Evolutionary conservation across 2,888 invertebrate genomes (phyloP).

Genomic region (Aphodius sticticus): DNA sequence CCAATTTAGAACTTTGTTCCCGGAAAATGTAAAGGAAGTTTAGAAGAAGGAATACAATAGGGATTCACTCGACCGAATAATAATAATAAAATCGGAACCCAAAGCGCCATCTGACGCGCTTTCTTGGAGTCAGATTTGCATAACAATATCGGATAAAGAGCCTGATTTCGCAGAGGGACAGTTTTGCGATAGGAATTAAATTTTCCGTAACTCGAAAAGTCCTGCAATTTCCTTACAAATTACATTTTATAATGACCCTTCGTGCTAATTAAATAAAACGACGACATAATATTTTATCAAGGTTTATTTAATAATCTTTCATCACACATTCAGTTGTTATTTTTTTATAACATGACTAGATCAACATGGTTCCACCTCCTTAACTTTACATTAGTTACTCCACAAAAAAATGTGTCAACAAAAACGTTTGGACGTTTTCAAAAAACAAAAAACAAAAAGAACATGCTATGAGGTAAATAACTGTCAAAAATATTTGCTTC

Average conservation of each 20-base stretch:
- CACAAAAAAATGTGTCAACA: conserved; percentile 26
- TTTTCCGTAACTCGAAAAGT: neutral
- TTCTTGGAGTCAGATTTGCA: neutral
- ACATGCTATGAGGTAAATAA: conserved; percentile 15
- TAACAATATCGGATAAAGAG: neutral
- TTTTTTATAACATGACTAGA: conserved; percentile 32
- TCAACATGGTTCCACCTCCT: conserved; percentile 25
- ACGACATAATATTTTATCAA: neutral
- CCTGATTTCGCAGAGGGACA: neutral
- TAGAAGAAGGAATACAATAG: neutral
- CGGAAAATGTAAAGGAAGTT: neutral
- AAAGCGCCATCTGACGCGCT: neutral
- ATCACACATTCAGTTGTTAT: neutral
- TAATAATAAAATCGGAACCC: neutral
- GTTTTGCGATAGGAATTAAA: neutral
- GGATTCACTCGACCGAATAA: neutral
- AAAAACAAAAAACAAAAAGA: conserved; percentile 16
- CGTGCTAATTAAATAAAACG: neutral
- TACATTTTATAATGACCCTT: neutral
- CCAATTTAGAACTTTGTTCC: neutral
- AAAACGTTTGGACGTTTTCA: neutral
- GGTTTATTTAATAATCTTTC: neutral
- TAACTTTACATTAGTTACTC: conserved; percentile 18
- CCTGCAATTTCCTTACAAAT: conserved; percentile 4
- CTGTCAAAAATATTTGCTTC: conserved; percentile 21